These are phyloP conservation scores for Bucco capensis DNA, from an alignment of 2,113 vertebrate species.

Conservation along the genomic window DNA sequence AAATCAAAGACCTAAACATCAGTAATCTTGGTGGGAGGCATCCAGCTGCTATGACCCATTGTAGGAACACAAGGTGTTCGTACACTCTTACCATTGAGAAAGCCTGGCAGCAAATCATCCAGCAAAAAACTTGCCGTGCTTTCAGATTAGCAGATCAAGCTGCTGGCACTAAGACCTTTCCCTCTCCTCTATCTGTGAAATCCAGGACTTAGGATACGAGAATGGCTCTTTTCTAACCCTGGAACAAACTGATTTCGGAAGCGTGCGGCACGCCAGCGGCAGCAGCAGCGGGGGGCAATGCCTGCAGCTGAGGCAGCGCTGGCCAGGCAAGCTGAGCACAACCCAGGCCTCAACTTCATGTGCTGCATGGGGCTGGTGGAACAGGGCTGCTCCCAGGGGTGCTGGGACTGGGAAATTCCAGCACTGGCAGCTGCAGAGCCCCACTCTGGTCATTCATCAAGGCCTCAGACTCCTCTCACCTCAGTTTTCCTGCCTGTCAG, in stretches of 20 bases:
- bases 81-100: background rate
- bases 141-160: slow-evolving; percentile 32
- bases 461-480: background rate
- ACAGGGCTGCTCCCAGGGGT: background rate
- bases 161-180: slow-evolving; percentile 10
- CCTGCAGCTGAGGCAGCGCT: accelerated
- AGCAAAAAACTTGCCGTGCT: background rate
- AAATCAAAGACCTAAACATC: slow-evolving; percentile 13
- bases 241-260: slow-evolving; percentile 50
- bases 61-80: background rate
- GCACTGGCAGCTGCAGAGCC: background rate
- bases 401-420: accelerated
- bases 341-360: accelerated
- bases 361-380: background rate
- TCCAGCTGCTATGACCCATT: slow-evolving; percentile 3
- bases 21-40: slow-evolving; percentile 43
- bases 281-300: background rate
- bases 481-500: background rate
- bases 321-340: background rate
- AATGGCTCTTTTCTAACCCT: slow-evolving; percentile 25
- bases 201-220: background rate
- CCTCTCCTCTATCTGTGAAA: background rate
- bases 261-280: background rate
- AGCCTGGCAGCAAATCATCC: background rate
- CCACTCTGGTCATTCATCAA: background rate